phyloP scores from a whole-genome alignment of 92 coral and sea anemone species.

The Porites divaricata region DNA sequence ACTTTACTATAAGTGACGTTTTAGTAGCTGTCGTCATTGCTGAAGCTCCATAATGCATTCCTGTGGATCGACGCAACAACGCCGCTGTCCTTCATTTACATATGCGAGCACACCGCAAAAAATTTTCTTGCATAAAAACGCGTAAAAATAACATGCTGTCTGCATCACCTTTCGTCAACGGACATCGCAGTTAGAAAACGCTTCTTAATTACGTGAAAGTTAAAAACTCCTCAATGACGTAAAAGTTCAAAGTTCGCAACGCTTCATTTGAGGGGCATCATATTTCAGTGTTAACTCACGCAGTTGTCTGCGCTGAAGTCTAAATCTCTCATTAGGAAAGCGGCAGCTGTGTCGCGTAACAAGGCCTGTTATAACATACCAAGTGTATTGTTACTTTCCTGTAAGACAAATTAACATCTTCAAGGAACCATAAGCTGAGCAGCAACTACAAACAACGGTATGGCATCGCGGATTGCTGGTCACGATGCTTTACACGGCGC shows the following conservation, averaged over 20 bases:
- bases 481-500: constrained; percentile 1
- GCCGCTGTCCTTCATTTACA: too few species aligned
- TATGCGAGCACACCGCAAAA: too few species aligned
- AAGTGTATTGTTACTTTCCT: neutral
- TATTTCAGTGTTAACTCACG: constrained; percentile 27
- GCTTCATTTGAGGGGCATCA: constrained; percentile 34
- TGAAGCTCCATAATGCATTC: too few species aligned
- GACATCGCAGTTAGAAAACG: neutral
- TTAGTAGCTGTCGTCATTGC: too few species aligned
- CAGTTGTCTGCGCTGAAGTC: neutral
- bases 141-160: neutral
- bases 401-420: neutral
- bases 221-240: neutral
- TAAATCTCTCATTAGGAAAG: neutral
- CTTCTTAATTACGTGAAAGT: neutral
- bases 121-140: neutral
- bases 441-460: neutral
- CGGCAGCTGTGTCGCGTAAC: neutral
- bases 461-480: constrained; percentile 15
- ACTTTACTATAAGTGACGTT: too few species aligned
- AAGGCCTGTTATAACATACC: neutral
- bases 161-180: neutral
- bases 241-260: constrained; percentile 47
- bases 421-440: neutral
- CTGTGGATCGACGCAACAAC: too few species aligned